These are phyloP conservation scores for Endomychus coccineus DNA, from an alignment of 2,888 invertebrate genomes.

Conservation along the genomic window DNA sequence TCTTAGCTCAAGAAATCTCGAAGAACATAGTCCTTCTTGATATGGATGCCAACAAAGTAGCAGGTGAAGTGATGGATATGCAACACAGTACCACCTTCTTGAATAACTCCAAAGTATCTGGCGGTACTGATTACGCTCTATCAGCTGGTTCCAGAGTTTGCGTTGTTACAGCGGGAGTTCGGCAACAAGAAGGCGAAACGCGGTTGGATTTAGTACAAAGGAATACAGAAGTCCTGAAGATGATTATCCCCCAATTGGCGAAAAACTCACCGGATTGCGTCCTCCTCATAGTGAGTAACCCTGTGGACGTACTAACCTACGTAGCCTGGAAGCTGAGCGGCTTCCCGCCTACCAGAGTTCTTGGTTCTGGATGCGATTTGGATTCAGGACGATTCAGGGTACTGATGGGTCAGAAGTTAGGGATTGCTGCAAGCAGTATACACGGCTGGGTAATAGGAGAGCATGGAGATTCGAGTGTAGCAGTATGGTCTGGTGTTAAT, in stretches of 20 bases:
- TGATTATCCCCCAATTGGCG: conserved; percentile 68
- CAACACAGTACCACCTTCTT: conserved; percentile 10
- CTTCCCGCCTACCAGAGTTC: conserved; percentile 68
- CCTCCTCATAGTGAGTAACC: conserved; percentile 76
- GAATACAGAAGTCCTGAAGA: conserved; percentile 76
- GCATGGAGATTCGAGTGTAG: conserved; percentile 53
- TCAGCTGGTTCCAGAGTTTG: conserved; percentile 9
- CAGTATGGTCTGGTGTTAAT: conserved; percentile 91
- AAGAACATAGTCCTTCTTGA: conserved; percentile 11
- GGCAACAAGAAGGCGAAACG: conserved; percentile 10
- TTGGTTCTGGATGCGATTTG: conserved; percentile 85
- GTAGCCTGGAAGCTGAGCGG: conserved; percentile 86
- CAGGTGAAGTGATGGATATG: conserved; percentile 11
- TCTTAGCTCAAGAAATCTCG: conserved; percentile 10
- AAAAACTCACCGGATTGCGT: conserved; percentile 74
- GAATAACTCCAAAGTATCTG: conserved; percentile 10
- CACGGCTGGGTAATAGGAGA: conserved; percentile 88
- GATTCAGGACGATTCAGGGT: conserved; percentile 83
- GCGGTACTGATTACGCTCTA: conserved; percentile 8
- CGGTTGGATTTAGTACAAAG: conserved; percentile 32
- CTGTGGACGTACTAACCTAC: conserved; percentile 81
- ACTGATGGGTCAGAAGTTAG: conserved; percentile 67
- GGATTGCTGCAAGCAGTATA: conserved; percentile 68
- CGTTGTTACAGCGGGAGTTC: conserved; percentile 9
- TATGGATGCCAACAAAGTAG: conserved; percentile 10